phyloP scores from a whole-genome alignment of 2,797 vertebrate species.

The Lates japonicus region DNA sequence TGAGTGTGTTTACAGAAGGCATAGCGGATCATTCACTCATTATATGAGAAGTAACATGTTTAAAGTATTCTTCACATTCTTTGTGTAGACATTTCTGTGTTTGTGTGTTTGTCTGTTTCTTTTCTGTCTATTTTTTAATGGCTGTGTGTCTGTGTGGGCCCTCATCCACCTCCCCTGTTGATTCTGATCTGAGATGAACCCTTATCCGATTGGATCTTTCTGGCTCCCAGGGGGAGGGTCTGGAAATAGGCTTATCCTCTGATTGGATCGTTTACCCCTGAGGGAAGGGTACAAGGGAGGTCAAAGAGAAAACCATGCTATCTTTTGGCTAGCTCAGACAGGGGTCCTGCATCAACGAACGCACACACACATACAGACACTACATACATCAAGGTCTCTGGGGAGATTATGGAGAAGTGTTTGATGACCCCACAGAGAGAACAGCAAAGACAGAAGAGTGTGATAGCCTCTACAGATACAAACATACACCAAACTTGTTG shows the following conservation, averaged over 20 bases:
- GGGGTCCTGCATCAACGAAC: slow-evolving; percentile 49
- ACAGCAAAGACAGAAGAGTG: slow-evolving; percentile 47
- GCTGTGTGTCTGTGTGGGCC: slow-evolving; percentile 56
- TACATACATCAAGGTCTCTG: slow-evolving; percentile 62
- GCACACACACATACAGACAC: slow-evolving; percentile 33
- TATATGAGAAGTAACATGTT: slow-evolving; percentile 30
- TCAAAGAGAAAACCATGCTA: slow-evolving; percentile 74
- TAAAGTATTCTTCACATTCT: neutral
- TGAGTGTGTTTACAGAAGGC: slow-evolving; percentile 23
- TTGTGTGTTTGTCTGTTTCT: slow-evolving; percentile 31
- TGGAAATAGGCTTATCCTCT: slow-evolving; percentile 83
- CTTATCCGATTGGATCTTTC: slow-evolving; percentile 81
- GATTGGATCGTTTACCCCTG: slow-evolving; percentile 81
- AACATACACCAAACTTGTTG: slow-evolving; percentile 37
- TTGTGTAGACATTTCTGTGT: slow-evolving; percentile 29
- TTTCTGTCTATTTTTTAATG: slow-evolving; percentile 49
- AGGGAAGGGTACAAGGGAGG: slow-evolving; percentile 81
- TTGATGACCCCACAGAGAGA: slow-evolving; percentile 56
- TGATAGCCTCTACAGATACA: slow-evolving; percentile 27
- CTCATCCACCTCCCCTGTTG: slow-evolving; percentile 69
- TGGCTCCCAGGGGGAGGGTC: slow-evolving; percentile 76
- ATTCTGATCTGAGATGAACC: slow-evolving; percentile 81
- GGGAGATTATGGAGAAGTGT: slow-evolving; percentile 65
- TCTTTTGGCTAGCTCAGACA: slow-evolving; percentile 62
- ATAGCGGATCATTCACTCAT: slow-evolving; percentile 27